Evolutionary conservation across 2,113 vertebrate genomes (phyloP), one percentile per base, ranked within the genome.

Genomic region (Aegithalos caudatus): DNA sequence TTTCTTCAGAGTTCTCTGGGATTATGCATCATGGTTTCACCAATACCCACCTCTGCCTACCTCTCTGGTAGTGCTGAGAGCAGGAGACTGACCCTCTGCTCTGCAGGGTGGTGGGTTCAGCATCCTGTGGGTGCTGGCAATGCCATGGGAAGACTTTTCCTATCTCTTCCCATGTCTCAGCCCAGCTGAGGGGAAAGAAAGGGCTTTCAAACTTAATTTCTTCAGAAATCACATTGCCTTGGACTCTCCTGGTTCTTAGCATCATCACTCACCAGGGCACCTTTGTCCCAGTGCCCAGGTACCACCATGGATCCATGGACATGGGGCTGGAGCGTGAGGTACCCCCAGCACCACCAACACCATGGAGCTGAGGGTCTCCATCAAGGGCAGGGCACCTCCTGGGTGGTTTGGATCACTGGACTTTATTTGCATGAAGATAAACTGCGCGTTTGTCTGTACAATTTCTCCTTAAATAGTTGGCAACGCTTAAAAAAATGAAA

Each of bases 381-480:
- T 69, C 64, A 70, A 91, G 3, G 15, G 79, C 78, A 66, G 81
- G 62, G 70, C 56, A 82, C 80, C 71, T 88, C 56, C 82, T 50
- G 71, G 47, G 50, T 82, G 80, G 16, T 88, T 93, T 90, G 73
- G 14, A 88, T 82, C 9, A 81, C 76, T 78, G 77, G 27, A 86
- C 33, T 97, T 97, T 97, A 97, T 97, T 97, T 87, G 95, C 92
- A 91, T 88, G 91, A 91, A 91, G 91, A 95, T 88, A 94, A 90
- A 89, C 40, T 28, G 72, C 3, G 9, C 35, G 17, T 73, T 82
- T 35, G 64, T 92, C 92, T 91, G 88, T 94, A 97, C 93, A 95
- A 73, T 78, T 90, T 92, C 90, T 95, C 84, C 90, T 96, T 96
- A 95, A 97, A 94, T 93, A 94, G 74, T 90, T 93, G 92, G 92